Evolutionary conservation across 2,888 invertebrate genomes (phyloP).

Genomic region (Drosophila engyochracea): DNA sequence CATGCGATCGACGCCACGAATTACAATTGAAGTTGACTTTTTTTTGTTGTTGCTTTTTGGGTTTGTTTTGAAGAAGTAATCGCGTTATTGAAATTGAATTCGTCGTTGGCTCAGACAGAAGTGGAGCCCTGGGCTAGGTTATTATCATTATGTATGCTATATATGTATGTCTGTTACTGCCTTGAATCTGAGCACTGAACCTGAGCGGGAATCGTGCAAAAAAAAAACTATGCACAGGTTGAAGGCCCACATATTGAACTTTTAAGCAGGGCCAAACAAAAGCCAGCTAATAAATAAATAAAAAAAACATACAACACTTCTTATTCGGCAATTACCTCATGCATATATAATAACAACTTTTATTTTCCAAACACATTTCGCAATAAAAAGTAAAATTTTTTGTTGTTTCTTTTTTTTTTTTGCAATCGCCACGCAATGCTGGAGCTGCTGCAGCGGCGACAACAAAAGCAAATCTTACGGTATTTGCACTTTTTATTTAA

Average conservation of each 20-base stretch:
- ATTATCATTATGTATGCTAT: conserved; percentile 31
- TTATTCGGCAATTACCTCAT: conserved; percentile 53
- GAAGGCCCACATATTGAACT: conserved; percentile 55
- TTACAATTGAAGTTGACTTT: conserved; percentile 64
- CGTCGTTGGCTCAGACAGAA: conserved; percentile 50
- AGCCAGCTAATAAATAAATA: conserved; percentile 12
- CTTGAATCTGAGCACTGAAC: conserved; percentile 71
- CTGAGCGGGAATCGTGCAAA: conserved; percentile 28
- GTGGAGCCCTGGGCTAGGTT: conserved; percentile 54
- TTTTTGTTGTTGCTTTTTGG: conserved; percentile 12
- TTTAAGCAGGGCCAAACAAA: conserved; percentile 35
- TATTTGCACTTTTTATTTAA: conserved; percentile 77
- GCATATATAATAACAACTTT: conserved; percentile 56
- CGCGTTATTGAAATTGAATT: conserved; percentile 64
- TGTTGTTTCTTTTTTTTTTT: background rate
- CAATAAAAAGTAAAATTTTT: conserved; percentile 72
- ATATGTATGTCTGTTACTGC: conserved; percentile 27
- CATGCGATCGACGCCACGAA: conserved; percentile 67
- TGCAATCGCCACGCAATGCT: conserved; percentile 42
- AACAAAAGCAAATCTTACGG: conserved; percentile 62
- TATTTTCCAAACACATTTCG: conserved; percentile 69
- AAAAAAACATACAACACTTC: conserved; percentile 1
- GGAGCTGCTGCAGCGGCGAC: conserved; percentile 28
- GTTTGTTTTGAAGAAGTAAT: conserved; percentile 56
- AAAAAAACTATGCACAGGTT: conserved; percentile 30